A percentile compares a stretch with the other conserved stretches of the same genome.
phyloP scores from a whole-genome alignment of 2,797 vertebrate species.

The Siniperca undulata region DNA sequence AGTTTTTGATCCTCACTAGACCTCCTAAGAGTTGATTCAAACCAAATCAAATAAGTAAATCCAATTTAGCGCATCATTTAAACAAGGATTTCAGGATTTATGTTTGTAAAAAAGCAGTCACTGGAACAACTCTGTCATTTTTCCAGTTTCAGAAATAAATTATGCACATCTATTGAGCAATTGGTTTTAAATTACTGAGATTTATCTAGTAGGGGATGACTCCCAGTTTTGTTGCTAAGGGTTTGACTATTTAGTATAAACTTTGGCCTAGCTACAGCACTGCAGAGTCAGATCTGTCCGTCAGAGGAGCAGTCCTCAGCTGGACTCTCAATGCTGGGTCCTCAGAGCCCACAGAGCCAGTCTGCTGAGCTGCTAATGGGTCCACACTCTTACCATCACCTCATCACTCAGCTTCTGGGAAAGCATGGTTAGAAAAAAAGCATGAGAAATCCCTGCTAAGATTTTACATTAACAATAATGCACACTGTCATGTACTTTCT shows the following conservation, averaged over 20 bases:
- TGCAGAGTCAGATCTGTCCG: slow-evolving; percentile 20
- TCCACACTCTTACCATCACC: slow-evolving; percentile 49
- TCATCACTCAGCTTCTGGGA: slow-evolving; percentile 61
- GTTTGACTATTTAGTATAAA: slow-evolving; percentile 45
- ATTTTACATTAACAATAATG: slow-evolving; percentile 8
- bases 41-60: slow-evolving; percentile 33
- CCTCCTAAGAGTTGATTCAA: neutral
- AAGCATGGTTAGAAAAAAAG: slow-evolving; percentile 28
- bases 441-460: slow-evolving; percentile 20
- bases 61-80: slow-evolving; percentile 16
- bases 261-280: slow-evolving; percentile 28
- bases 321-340: slow-evolving; percentile 46
- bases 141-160: slow-evolving; percentile 18
- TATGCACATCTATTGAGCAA: slow-evolving; percentile 41
- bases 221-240: slow-evolving; percentile 47
- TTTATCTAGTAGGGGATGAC: slow-evolving; percentile 18
- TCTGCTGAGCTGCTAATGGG: slow-evolving; percentile 57
- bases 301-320: slow-evolving; percentile 36
- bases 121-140: slow-evolving; percentile 2
- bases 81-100: slow-evolving; percentile 16
- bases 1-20: neutral
- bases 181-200: slow-evolving; percentile 10
- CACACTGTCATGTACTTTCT: neutral
- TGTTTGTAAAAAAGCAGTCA: slow-evolving; percentile 17
- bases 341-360: slow-evolving; percentile 38